These are phyloP conservation scores for Beris morrisii DNA, from an alignment of 2,888 invertebrate genomes.

Conservation along the genomic window DNA sequence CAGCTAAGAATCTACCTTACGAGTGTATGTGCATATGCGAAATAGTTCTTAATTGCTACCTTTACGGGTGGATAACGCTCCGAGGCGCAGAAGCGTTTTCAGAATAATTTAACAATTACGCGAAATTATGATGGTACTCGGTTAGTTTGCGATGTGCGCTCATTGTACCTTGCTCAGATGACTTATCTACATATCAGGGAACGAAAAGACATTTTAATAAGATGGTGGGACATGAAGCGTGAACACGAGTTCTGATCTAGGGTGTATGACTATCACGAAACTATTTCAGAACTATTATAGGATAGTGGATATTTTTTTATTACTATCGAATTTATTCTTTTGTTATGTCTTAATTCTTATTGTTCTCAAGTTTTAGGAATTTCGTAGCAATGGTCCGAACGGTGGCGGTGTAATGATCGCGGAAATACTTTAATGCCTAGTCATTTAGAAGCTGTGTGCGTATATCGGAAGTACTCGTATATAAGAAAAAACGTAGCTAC, in stretches of 20 bases:
- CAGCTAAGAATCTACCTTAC: neutral
- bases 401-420: too few species aligned
- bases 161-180: slow-evolving; percentile 25
- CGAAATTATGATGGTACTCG: slow-evolving; percentile 23
- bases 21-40: slow-evolving; percentile 2
- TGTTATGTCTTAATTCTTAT: neutral
- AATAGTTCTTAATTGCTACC: slow-evolving; percentile 28
- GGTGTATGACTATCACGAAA: too few species aligned
- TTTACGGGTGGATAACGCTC: slow-evolving; percentile 23
- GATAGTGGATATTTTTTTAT: slow-evolving; percentile 3
- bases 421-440: too few species aligned
- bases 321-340: slow-evolving; percentile 1
- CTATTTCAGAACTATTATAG: too few species aligned
- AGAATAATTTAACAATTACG: slow-evolving; percentile 21
- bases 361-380: too few species aligned
- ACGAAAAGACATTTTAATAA: slow-evolving; percentile 30
- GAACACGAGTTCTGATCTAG: slow-evolving; percentile 5
- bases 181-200: slow-evolving; percentile 23
- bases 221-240: slow-evolving; percentile 30
- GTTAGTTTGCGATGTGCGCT: slow-evolving; percentile 20
- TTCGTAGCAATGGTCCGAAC: too few species aligned
- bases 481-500: too few species aligned
- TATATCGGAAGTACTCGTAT: too few species aligned
- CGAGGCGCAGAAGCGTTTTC: slow-evolving; percentile 23
- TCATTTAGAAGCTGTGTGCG: too few species aligned